Evolutionary conservation across 1,140 invertebrate species (phyloP), one percentile per base, ranked within the genome.

Genomic region (Drosophila takahashii): DNA sequence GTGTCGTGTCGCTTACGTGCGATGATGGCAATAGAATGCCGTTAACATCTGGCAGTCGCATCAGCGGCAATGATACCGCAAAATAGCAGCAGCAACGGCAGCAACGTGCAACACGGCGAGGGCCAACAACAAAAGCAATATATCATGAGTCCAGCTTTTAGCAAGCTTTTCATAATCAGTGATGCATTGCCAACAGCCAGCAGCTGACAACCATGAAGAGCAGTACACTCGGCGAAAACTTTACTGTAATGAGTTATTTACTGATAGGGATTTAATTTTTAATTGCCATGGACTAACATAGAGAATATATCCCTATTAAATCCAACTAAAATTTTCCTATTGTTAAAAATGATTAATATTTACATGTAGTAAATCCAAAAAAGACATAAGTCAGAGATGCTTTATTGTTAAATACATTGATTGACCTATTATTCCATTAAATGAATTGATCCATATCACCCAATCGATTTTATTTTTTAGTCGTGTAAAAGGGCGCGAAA

Each of bases 141-240:
- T 89, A 86, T 87, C 84, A 89, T 52, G 64, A 73, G 84, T 87
- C 84, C 84, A 87, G 84, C 84, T 87, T 87, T 87, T 89, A 87
- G 84, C 84, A 72, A 87, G 84, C 84, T 87, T 87, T 87, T 87
- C 84, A 87, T 89, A 87, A 87, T 89, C 79, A 87, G 84, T 87
- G 84, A 89, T 87, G 84, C 84, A 87, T 87, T 89, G 84, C 84
- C 71, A 87, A 65, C 84, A 89, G 79, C 66, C 59, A 89, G 45
- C 66, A 71, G 76, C 70, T 71, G 65, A 69, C 74, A 77, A 53
- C 64, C 50, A 61, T 47, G 57, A 77, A 48, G 44, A 59, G 62
- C 59, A 72, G 41, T 32, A 29, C 59, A 61, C 59, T 61, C 4
- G 0, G 18, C 8, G 1, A 32, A 50, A 42, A 39, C 3, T 13